Base-by-base conservation (phyloP, 2,888 invertebrate genomes). In the Drosophila testacea region DNA sequence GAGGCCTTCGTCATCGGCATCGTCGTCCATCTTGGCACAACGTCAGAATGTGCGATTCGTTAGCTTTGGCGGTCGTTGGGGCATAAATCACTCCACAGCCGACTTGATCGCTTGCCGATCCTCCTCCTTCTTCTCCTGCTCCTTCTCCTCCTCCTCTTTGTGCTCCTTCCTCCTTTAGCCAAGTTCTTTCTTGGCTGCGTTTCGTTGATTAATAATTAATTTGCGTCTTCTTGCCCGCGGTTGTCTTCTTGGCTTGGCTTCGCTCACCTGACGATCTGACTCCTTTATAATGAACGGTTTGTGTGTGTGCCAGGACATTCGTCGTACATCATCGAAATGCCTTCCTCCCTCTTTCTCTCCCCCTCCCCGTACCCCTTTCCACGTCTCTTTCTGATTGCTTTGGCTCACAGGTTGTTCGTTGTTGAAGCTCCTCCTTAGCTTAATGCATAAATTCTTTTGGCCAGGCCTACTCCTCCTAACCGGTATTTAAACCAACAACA, bases 141-240 rank as follows among this genome's bases (percentile, higher is more conserved):
- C 51, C 62, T 16, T 11, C 64, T 48, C 6, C 55, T 54, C 5
- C 56, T 28, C 7, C 34, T 13, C 13, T 52, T 11, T 6, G 36
- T 32, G 7, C 44, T 38, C 41, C 72, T 39, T 60, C 28, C 34
- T 22, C 66, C 56, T 61, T 16, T 48, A 36, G 51, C 54, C 51
- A 48, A 39, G 62, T 61, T 64, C 59, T 54, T 59, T 22, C 22
- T 61, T 63, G 68, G 73, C 80, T 83, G 81, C 84, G 78, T 83
- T 90, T 89, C 83, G 89, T 90, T 92, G 91, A 91, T 91, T 91
- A 92, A 92, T 92, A 91, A 91, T 92, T 91, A 91, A 91, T 92
- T 92, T 91, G 90, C 82, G 90, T 86, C 84, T 77, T 81, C 54
- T 76, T 75, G 88, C 83, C 86, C 70, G 73, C 72, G 77, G 77